These are phyloP conservation scores for Bombus picipes DNA, from an alignment of 1,140 invertebrate genomes.

Conservation along the genomic window DNA sequence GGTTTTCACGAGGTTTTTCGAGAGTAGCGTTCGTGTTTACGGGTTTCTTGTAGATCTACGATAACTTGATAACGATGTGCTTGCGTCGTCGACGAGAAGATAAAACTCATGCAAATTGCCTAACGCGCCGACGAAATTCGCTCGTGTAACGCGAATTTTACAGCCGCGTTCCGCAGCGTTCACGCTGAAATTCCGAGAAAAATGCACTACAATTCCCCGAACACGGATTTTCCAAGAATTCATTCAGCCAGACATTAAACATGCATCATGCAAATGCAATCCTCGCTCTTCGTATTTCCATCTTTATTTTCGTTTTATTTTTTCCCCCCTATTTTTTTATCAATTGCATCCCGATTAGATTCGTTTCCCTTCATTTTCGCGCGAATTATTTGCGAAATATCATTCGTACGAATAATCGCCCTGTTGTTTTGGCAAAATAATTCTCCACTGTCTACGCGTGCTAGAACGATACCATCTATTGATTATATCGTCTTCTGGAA, in stretches of 20 bases:
- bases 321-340: not conserved
- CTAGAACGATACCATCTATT: too few relatives aligned
- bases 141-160: slow-evolving; percentile 1
- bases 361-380: not conserved
- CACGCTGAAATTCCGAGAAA: not conserved
- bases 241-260: not conserved
- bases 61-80: slow-evolving; percentile 26
- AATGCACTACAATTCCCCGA: not conserved
- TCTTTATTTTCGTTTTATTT: not conserved
- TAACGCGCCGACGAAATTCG: slow-evolving; percentile 11
- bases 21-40: not conserved
- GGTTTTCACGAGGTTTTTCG: not conserved
- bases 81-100: slow-evolving; percentile 1
- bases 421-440: too few relatives aligned
- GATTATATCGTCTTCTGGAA: too few relatives aligned
- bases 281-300: not conserved
- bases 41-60: slow-evolving; percentile 18
- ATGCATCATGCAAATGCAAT: not conserved
- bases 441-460: too few relatives aligned
- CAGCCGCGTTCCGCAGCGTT: not conserved
- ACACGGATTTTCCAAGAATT: not conserved
- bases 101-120: slow-evolving; percentile 14
- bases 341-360: not conserved
- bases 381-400: not conserved
- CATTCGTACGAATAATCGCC: too few relatives aligned